A percentile compares a stretch with the other conserved stretches of the same genome.
phyloP scores from a whole-genome alignment of 1,140 invertebrate genomes.

The Pogonus chalceus region DNA sequence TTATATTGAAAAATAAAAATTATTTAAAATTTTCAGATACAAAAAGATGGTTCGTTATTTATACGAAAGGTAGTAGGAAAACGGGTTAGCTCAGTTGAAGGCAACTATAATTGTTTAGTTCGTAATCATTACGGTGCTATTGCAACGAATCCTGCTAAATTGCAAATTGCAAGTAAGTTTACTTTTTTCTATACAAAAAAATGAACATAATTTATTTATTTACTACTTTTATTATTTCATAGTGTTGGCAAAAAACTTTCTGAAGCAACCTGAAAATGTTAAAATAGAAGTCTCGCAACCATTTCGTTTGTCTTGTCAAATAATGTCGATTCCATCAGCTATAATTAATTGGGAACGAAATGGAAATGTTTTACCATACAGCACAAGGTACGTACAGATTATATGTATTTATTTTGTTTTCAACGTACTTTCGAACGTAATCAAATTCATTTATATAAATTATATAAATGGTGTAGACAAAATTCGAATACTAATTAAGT shows the following conservation, averaged over 20 bases:
- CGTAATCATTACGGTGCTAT: constrained; percentile 23
- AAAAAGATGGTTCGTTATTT: constrained; percentile 19
- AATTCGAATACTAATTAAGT: not conserved
- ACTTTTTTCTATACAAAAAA: too few species aligned
- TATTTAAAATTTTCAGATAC: not conserved
- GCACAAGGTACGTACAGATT: constrained; percentile 20
- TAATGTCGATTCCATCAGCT: constrained; percentile 27
- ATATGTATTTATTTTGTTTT: not conserved
- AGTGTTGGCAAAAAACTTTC: constrained; percentile 26
- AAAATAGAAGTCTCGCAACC: constrained; percentile 24
- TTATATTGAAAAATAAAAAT: too few species aligned
- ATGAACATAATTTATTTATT: too few species aligned
- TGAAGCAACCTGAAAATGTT: constrained; percentile 16
- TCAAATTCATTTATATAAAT: not conserved
- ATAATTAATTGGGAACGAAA: constrained; percentile 27
- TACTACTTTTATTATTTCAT: constrained; percentile 13
- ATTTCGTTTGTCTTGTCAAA: constrained; percentile 24
- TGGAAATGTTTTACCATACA: constrained; percentile 23
- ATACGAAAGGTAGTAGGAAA: constrained; percentile 21
- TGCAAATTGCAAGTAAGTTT: constrained; percentile 28
- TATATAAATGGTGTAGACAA: not conserved
- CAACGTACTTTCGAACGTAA: not conserved
- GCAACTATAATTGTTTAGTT: constrained; percentile 25
- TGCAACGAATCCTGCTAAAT: constrained; percentile 23
- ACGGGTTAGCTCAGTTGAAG: constrained; percentile 16